Evolutionary conservation across 23 tunicate species (phyloP).

Genomic region (Styela clava): DNA sequence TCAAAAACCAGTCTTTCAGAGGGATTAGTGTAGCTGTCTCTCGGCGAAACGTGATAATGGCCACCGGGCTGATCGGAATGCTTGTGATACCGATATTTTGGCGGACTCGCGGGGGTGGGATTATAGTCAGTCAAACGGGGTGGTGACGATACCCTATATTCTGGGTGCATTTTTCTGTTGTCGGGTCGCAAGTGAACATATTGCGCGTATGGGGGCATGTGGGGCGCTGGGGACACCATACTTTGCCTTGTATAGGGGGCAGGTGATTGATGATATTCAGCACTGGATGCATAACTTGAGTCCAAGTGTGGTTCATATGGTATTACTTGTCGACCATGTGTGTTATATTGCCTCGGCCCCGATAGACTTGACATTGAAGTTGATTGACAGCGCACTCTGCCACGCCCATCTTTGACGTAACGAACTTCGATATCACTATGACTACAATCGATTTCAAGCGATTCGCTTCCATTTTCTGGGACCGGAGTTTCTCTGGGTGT

Average conservation of each 20-base stretch:
- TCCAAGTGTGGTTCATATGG: slow-evolving; percentile 9
- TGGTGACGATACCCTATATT: slow-evolving; percentile 21
- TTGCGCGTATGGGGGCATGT: slow-evolving; percentile 10
- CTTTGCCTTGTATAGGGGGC: not conserved
- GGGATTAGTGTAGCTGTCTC: slow-evolving; percentile 34
- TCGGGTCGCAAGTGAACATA: slow-evolving; percentile 16
- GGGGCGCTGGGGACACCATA: not conserved
- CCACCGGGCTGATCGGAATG: slow-evolving; percentile 42
- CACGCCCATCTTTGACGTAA: slow-evolving; percentile 30
- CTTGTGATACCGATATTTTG: slow-evolving; percentile 39
- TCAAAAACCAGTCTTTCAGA: slow-evolving; percentile 42
- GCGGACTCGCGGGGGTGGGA: slow-evolving; percentile 40
- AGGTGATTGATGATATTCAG: not conserved
- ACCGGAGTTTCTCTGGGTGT: not conserved
- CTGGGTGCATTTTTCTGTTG: not conserved
- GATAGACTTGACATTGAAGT: slow-evolving; percentile 8
- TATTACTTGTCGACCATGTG: slow-evolving; percentile 5
- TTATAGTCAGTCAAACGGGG: slow-evolving; percentile 28
- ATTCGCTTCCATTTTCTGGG: slow-evolving; percentile 8
- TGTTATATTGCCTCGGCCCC: slow-evolving; percentile 20
- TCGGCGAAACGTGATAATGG: slow-evolving; percentile 51
- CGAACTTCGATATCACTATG: slow-evolving; percentile 90
- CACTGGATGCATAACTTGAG: not conserved
- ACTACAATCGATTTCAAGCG: slow-evolving; percentile 87
- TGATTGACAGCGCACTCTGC: slow-evolving; percentile 10